phyloP scores from a whole-genome alignment of 2,888 invertebrate genomes.

The Xylocampa areola region DNA sequence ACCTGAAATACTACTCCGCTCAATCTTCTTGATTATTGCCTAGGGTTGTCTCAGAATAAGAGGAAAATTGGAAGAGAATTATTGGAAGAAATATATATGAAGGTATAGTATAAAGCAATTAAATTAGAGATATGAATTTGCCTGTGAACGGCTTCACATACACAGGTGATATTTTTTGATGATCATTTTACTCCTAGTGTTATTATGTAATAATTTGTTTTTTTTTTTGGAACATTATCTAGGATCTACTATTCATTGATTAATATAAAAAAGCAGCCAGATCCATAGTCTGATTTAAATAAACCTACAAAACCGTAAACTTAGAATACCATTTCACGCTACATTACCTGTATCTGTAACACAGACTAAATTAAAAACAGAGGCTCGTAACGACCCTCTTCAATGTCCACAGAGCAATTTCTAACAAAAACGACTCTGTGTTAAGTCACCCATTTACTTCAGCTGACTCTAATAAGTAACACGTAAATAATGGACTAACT shows the following conservation, averaged over 20 bases:
- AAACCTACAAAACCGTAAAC: not conserved
- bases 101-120: no score
- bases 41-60: slow-evolving; percentile 35
- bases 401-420: slow-evolving; percentile 52
- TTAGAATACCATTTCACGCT: slow-evolving; percentile 22
- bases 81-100: no score
- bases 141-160: no score
- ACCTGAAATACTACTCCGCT: slow-evolving; percentile 55
- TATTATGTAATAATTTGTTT: no score
- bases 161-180: no score
- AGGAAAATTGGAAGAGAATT: not conserved
- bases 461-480: slow-evolving; percentile 52
- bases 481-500: slow-evolving; percentile 32
- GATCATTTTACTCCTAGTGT: no score
- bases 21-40: slow-evolving; percentile 41
- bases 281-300: no score
- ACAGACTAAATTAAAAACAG: slow-evolving; percentile 51
- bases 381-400: slow-evolving; percentile 46
- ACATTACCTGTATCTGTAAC: slow-evolving; percentile 32
- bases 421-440: slow-evolving; percentile 42
- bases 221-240: no score
- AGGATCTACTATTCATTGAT: no score
- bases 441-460: slow-evolving; percentile 52
- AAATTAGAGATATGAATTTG: no score
- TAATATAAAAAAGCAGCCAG: no score